Evolutionary conservation across 2,113 vertebrate species (phyloP).

Genomic region (Brachirus orientalis): DNA sequence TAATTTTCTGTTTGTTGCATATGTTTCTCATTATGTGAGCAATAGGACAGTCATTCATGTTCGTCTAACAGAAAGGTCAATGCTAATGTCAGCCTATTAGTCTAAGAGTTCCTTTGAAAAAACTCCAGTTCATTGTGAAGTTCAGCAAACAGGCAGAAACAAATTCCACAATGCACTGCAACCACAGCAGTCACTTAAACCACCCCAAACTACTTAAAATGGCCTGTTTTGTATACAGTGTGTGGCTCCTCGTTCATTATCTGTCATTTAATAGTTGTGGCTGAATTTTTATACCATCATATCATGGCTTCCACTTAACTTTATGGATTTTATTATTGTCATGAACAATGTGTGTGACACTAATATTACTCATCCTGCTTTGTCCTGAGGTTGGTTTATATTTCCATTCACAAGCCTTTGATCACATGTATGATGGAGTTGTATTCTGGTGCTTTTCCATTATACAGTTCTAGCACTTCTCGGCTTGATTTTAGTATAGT

Average conservation of each 20-base stretch:
- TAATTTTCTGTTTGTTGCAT: neutral
- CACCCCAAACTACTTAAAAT: too few relatives aligned
- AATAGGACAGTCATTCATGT: neutral
- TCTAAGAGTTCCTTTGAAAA: too few relatives aligned
- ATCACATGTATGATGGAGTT: neutral
- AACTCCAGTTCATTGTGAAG: neutral
- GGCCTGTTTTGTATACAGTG: neutral
- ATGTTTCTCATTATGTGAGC: constrained; percentile 21
- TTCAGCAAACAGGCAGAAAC: neutral
- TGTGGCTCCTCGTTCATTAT: neutral
- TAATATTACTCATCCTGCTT: neutral
- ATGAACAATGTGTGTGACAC: neutral
- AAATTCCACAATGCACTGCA: too few relatives aligned
- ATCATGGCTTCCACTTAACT: neutral
- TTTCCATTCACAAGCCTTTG: too few relatives aligned
- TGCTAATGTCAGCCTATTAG: neutral
- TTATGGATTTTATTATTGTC: neutral
- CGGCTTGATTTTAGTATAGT: too few relatives aligned
- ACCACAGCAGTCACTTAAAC: too few relatives aligned
- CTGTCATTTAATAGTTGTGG: neutral
- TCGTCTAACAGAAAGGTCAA: constrained; percentile 2
- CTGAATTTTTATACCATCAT: neutral
- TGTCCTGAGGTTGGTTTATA: neutral
- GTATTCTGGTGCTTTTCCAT: too few relatives aligned
- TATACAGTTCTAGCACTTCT: too few relatives aligned